Percentiles rank a stretch among this genome's conserved stretches.
Conservation (phyloP, 2,113 vertebrate genomes). For the Platichthys stellatus region DNA sequence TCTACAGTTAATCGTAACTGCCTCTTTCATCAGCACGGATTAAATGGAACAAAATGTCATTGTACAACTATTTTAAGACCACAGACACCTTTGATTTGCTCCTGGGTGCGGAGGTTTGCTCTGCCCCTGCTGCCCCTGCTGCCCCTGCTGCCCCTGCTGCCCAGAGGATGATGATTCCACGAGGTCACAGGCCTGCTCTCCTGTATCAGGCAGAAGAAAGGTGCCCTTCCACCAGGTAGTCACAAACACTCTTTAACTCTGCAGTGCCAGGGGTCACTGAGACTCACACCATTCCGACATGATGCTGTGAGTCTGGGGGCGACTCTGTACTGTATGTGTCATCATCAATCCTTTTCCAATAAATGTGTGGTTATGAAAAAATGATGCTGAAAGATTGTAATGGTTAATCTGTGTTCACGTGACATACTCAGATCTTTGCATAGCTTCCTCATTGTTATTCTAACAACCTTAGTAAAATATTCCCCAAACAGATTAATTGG, state of each 20-base stretch:
- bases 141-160: background rate
- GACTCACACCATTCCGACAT: background rate
- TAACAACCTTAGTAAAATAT: background rate
- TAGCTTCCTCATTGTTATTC: background rate
- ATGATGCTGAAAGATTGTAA: background rate
- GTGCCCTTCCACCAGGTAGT: background rate
- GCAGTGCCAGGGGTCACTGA: background rate
- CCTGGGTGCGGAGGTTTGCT: conserved; percentile 1
- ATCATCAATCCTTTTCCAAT: background rate
- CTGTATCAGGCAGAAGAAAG: background rate
- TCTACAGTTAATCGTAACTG: conserved; percentile 25
- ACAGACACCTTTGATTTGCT: background rate
- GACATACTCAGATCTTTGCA: too few relatives aligned
- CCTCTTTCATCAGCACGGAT: conserved; percentile 41
- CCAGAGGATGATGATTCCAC: background rate
- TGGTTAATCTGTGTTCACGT: background rate
- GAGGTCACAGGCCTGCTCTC: background rate
- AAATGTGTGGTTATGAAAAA: background rate
- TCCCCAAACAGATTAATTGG: background rate
- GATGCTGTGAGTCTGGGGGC: background rate
- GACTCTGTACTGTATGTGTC: background rate
- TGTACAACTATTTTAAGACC: conserved; percentile 27
- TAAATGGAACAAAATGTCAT: conserved; percentile 32
- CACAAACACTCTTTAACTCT: conserved; percentile 1
- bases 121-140: background rate